Conservation (phyloP, 1,140 invertebrate species). For the Saccostrea cuccullata region DNA sequence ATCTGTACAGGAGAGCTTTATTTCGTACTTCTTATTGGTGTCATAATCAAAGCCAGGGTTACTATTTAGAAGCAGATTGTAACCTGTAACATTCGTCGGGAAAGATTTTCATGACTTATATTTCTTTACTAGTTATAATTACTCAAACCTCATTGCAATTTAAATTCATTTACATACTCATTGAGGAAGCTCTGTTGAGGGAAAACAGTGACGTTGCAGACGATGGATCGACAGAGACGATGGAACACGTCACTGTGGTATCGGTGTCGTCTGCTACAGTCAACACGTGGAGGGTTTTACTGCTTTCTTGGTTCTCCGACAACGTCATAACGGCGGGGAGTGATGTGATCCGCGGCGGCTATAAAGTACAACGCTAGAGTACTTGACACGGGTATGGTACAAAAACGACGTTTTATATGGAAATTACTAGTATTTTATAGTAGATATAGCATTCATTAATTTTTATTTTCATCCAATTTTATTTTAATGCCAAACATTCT, state of each 20-base stretch:
- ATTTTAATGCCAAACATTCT: background rate
- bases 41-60: slow-evolving; percentile 5
- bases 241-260: background rate
- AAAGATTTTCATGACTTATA: background rate
- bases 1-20: slow-evolving; percentile 32
- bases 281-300: slow-evolving; percentile 9
- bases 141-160: background rate
- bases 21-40: background rate
- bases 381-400: too few relatives aligned
- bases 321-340: background rate
- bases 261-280: slow-evolving; percentile 7
- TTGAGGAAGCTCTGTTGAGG: background rate
- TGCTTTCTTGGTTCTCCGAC: slow-evolving; percentile 4
- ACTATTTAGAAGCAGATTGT: background rate
- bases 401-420: too few relatives aligned
- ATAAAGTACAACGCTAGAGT: background rate
- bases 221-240: slow-evolving; percentile 6
- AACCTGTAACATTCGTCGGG: background rate
- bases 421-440: too few relatives aligned
- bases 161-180: background rate
- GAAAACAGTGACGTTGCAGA: background rate
- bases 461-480: too few relatives aligned
- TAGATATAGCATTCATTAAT: too few relatives aligned
- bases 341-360: slow-evolving; percentile 7
- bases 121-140: background rate